A percentile compares a stretch with the other conserved stretches of the same genome.
Evolutionary conservation across 2,797 vertebrate species (phyloP).

Genomic region (Gallinago solitaria): DNA sequence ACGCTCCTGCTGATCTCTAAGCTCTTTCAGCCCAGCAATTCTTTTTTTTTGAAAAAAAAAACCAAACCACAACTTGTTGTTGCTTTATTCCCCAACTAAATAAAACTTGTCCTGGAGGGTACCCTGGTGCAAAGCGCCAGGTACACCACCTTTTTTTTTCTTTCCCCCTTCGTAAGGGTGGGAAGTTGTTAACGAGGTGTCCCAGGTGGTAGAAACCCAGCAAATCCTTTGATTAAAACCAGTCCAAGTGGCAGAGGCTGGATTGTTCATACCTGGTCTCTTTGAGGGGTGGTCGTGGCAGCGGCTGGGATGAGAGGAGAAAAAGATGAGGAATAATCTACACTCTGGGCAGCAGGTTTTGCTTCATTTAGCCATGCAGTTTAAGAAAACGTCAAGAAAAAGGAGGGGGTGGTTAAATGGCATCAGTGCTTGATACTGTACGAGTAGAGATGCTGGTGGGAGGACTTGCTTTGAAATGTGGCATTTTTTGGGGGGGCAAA

Average conservation of each 20-base stretch:
- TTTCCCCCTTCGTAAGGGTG: not conserved
- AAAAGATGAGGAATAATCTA: not conserved
- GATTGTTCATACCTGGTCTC: slow-evolving; percentile 19
- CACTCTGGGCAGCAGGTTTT: not conserved
- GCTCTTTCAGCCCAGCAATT: slow-evolving; percentile 23
- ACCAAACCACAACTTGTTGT: not conserved
- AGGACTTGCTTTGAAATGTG: not conserved
- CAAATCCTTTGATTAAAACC: slow-evolving; percentile 62
- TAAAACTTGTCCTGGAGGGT: not conserved
- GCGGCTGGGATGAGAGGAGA: not conserved
- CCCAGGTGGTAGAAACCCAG: not conserved
- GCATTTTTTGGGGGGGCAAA: not conserved
- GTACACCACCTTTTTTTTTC: not conserved
- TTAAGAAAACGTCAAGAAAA: not conserved
- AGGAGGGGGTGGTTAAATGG: not conserved
- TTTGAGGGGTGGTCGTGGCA: not conserved
- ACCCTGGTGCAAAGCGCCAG: not conserved
- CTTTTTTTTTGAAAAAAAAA: not conserved
- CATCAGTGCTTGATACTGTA: not conserved
- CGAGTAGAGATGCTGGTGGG: not conserved
- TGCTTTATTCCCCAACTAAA: slow-evolving; percentile 46
- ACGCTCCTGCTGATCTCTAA: slow-evolving; percentile 19
- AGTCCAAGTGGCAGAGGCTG: not conserved
- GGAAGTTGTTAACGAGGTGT: slow-evolving; percentile 60
- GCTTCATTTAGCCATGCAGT: not conserved